A percentile compares a stretch with the other conserved stretches of the same genome.
Evolutionary conservation across 2,888 invertebrate species (phyloP).

Genomic region (Oscheius sp.): DNA sequence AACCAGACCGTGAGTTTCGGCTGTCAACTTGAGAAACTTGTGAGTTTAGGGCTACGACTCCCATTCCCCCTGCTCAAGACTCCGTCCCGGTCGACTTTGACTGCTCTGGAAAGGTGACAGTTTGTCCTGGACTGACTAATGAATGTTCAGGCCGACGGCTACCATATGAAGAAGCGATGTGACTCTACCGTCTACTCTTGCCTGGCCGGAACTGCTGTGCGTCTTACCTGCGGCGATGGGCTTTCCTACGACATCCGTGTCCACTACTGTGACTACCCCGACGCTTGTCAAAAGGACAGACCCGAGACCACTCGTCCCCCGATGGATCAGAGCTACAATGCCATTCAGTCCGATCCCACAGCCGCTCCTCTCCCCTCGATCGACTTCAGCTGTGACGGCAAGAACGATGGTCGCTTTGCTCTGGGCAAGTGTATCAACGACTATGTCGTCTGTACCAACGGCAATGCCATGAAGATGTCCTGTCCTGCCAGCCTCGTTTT

Average conservation of each 20-base stretch:
- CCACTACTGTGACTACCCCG: conserved; percentile 45
- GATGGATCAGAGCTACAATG: neutral
- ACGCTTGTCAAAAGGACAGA: conserved; percentile 33
- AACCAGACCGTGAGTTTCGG: conserved; percentile 25
- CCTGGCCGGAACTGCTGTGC: conserved; percentile 18
- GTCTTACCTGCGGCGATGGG: conserved; percentile 34
- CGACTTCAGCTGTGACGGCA: conserved; percentile 45
- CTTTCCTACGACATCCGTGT: conserved; percentile 46
- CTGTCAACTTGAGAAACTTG: neutral
- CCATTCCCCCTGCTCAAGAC: conserved; percentile 16
- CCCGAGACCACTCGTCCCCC: neutral
- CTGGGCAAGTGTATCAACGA: conserved; percentile 43
- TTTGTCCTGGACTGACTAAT: neutral
- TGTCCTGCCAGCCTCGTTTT: conserved; percentile 48
- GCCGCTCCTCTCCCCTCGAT: conserved; percentile 17
- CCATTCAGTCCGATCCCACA: neutral
- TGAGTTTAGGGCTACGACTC: conserved; percentile 13
- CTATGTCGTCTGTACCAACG: conserved; percentile 42
- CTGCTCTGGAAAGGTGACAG: conserved; percentile 40
- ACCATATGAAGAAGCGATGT: conserved; percentile 41
- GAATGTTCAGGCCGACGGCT: conserved; percentile 37
- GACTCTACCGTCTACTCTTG: conserved; percentile 40
- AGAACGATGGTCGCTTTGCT: conserved; percentile 43
- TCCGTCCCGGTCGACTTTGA: conserved; percentile 28
- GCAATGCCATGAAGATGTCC: conserved; percentile 25